phyloP scores from a whole-genome alignment of 2,797 vertebrate species.

The Prionace glauca region DNA sequence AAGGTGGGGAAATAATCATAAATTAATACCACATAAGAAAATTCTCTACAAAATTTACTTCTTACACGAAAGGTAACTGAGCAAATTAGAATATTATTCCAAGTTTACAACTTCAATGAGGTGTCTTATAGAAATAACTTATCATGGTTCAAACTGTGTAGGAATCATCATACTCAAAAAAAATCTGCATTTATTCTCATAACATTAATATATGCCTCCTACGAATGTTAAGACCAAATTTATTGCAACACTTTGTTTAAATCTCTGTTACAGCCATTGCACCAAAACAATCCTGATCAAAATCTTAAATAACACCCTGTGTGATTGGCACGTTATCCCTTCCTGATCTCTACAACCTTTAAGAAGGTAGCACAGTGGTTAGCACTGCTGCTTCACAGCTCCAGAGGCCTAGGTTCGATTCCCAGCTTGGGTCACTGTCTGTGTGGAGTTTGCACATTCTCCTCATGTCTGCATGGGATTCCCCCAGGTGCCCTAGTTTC shows the following conservation, averaged over 20 bases:
- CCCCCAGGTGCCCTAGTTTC: too few species aligned
- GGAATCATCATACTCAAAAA: neutral
- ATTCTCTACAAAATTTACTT: neutral
- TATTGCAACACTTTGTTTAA: too few species aligned
- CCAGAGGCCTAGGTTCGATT: too few species aligned
- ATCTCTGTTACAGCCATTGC: neutral
- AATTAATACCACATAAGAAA: neutral
- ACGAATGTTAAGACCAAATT: too few species aligned
- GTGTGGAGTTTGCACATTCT: too few species aligned
- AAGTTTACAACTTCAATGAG: neutral
- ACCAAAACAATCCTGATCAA: neutral
- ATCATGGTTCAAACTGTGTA: neutral
- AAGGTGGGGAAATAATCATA: neutral
- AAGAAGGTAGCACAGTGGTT: too few species aligned
- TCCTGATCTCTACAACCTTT: neutral
- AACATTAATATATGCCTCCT: too few species aligned
- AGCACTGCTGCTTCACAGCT: too few species aligned
- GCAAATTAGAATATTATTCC: neutral
- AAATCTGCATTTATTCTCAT: neutral
- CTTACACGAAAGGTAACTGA: neutral
- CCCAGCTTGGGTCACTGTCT: too few species aligned
- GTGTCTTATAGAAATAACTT: neutral
- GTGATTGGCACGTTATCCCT: neutral
- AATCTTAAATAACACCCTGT: neutral
- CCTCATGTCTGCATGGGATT: too few species aligned